A percentile compares a stretch with the other conserved stretches of the same genome.
Conservation (phyloP, 2,888 invertebrate genomes). For the Melolontha melolontha region DNA sequence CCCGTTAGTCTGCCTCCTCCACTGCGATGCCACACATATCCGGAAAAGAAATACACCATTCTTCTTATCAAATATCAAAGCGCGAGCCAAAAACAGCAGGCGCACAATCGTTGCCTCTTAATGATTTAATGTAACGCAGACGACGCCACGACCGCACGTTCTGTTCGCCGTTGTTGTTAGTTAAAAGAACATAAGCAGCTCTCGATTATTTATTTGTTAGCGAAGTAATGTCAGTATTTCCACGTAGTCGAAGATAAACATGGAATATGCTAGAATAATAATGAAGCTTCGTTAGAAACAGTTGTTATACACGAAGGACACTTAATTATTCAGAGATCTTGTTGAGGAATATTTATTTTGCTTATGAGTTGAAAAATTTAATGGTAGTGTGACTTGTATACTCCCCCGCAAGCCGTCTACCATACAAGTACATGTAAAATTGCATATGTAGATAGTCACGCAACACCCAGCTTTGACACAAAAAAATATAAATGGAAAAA, state of each 20-base stretch:
- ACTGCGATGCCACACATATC: neutral
- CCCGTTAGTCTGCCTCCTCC: slow-evolving; percentile 33
- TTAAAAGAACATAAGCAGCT: too few relatives aligned
- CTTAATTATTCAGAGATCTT: slow-evolving; percentile 32
- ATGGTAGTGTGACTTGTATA: neutral
- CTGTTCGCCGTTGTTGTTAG: neutral
- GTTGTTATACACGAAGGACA: slow-evolving; percentile 29
- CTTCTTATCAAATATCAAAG: slow-evolving; percentile 4
- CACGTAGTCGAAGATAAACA: slow-evolving; percentile 20
- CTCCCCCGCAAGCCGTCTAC: neutral
- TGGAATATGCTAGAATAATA: slow-evolving; percentile 24
- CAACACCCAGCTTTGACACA: too few relatives aligned
- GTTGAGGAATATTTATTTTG: neutral
- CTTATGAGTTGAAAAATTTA: slow-evolving; percentile 7
- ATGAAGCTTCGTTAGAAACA: slow-evolving; percentile 29
- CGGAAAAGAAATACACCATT: slow-evolving; percentile 9
- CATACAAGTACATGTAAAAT: too few relatives aligned
- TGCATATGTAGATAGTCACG: too few relatives aligned
- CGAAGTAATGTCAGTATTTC: slow-evolving; percentile 14
- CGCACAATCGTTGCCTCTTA: slow-evolving; percentile 10
- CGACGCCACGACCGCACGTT: slow-evolving; percentile 9
- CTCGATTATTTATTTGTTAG: slow-evolving; percentile 22
- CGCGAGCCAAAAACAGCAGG: slow-evolving; percentile 7
- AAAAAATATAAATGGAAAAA: too few relatives aligned
- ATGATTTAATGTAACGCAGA: slow-evolving; percentile 23